Base-by-base conservation (phyloP, 1,140 invertebrate genomes). In the Pentalonia nigronervosa region DNA sequence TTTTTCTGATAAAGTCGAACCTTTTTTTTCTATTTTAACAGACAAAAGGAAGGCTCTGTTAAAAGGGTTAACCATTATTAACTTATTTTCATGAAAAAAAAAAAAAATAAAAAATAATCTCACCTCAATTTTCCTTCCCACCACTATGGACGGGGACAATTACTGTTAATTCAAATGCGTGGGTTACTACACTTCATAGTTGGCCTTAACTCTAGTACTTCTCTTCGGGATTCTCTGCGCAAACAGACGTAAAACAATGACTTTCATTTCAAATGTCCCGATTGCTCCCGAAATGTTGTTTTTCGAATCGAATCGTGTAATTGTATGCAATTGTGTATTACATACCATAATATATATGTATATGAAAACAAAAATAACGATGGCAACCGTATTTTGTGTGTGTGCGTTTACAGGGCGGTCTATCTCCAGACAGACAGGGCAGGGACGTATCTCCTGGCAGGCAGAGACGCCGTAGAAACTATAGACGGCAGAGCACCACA, bases 401-500 rank as follows among this genome's bases (percentile, higher is more conserved):
- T 90, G 7, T 45, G 36, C 25, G 25, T 48, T 53, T 92, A 14
- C 34, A 93, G 91, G 81, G 81, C 0, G 97, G 98, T 95, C 94
- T 98, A 45, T 98, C 97, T 94, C 97, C 97, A 2, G 98, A 98
- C 94, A 96, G 97, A 94, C 95, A 94, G 21, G 97, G 96, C 21
- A 88, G 94, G 6, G 94, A 94, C 93, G 94, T 94, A 89, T 95
- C 94, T 94, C 95, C 93, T 93, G 95, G 96, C 93, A 96, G 95
- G 67, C 95, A 96, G 90, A 96, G 96, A 94, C 96, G 96, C 88
- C 95, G 96, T 93, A 96, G 95, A 67, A 96, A 97, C 56, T 95
- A 98, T 60, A 96, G 97, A 94, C 96, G 98, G 94, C 98, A 98
- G 95, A 98, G 97, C 83, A 97, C 97, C 1, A 98, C 97, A 7